A percentile compares a stretch with the other conserved stretches of the same genome.
Conservation (phyloP, 2,888 invertebrate species). For the Theretra japonica region DNA sequence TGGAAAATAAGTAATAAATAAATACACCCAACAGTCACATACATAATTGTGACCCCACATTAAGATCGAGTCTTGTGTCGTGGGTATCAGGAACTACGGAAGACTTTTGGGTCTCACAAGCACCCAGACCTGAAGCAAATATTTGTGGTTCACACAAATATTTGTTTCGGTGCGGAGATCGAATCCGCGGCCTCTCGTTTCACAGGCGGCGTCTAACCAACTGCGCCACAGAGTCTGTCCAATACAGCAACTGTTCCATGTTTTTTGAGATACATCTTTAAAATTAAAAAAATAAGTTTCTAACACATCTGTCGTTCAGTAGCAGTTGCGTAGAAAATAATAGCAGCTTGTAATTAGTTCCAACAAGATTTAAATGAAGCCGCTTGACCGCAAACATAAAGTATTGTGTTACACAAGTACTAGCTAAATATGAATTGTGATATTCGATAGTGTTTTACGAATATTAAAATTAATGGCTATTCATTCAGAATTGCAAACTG, state of each 20-base stretch:
- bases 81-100: no score
- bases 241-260: neutral
- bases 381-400: conserved; percentile 75
- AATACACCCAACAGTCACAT: no score
- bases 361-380: conserved; percentile 50
- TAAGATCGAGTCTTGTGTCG: no score
- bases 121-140: no score
- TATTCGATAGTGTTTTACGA: conserved; percentile 58
- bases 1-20: no score
- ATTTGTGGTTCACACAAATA: no score
- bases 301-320: conserved; percentile 58
- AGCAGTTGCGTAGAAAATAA: conserved; percentile 58
- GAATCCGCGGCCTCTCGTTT: no score
- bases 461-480: conserved; percentile 31
- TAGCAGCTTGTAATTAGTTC: conserved; percentile 62
- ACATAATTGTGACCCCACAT: no score
- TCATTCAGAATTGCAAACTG: conserved; percentile 12
- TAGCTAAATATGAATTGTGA: conserved; percentile 62
- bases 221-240: no score
- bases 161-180: no score
- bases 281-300: conserved; percentile 28
- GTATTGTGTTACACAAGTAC: conserved; percentile 20
- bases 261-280: neutral
- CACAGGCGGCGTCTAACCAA: no score
- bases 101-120: no score